Conservation (phyloP, 2,797 vertebrate genomes). For the Oryzias sinensis region DNA sequence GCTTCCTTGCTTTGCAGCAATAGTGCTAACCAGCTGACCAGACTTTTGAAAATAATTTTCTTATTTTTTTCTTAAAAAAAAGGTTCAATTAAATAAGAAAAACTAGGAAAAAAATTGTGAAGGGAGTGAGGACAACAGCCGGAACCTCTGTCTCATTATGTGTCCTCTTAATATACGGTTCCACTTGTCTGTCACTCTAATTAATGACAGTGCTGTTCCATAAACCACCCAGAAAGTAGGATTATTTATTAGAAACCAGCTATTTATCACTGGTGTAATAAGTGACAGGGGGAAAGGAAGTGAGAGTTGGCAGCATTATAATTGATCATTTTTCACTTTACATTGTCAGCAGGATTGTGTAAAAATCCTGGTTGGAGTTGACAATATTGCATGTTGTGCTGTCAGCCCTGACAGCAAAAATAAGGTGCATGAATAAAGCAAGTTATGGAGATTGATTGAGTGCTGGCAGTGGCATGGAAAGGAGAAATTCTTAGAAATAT, state of each 20-base stretch:
- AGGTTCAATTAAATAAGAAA: conserved; percentile 36
- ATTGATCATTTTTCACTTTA: conserved; percentile 71
- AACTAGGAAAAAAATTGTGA: conserved; percentile 23
- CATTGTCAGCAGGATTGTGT: conserved; percentile 56
- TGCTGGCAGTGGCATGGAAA: conserved; percentile 27
- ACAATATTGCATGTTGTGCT: conserved; percentile 34
- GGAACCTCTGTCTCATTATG: conserved; percentile 39
- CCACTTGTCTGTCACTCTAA: conserved; percentile 60
- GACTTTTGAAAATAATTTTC: conserved; percentile 20
- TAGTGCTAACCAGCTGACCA: neutral
- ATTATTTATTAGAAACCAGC: conserved; percentile 59
- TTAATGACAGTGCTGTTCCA: conserved; percentile 52
- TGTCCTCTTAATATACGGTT: conserved; percentile 45
- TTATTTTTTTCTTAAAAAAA: conserved; percentile 5
- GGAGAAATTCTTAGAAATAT: conserved; percentile 20
- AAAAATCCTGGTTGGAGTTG: conserved; percentile 45
- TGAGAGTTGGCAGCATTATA: conserved; percentile 63
- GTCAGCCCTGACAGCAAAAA: conserved; percentile 58
- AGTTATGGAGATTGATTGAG: conserved; percentile 58
- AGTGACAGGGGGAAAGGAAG: conserved; percentile 50
- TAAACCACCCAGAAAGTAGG: conserved; percentile 45
- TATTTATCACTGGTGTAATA: conserved; percentile 60
- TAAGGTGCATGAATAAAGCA: conserved; percentile 50
- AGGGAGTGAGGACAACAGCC: conserved; percentile 10
- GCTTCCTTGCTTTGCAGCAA: no score